Percentiles rank a stretch among this genome's conserved stretches.
These are phyloP conservation scores for Acanthochromis polyacanthus DNA, from an alignment of 2,113 vertebrate genomes.

Conservation along the genomic window DNA sequence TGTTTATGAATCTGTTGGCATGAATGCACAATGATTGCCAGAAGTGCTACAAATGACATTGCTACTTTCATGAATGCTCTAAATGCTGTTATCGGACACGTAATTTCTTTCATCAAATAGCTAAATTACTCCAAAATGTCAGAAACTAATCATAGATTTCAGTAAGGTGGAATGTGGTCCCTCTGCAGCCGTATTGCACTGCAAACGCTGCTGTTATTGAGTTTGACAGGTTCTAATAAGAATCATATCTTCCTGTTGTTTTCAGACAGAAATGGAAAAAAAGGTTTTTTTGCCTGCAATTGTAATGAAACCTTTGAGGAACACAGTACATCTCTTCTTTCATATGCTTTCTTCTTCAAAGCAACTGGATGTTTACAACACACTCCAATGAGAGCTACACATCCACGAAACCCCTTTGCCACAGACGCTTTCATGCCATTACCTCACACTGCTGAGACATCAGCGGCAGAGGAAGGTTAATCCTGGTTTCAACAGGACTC, in stretches of 20 bases:
- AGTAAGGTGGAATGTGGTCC: background rate
- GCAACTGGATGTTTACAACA: conserved; percentile 41
- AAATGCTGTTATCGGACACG: conserved; percentile 36
- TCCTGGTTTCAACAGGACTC: conserved; percentile 25
- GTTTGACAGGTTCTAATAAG: conserved; percentile 51
- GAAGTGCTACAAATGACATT: conserved; percentile 16
- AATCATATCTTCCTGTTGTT: conserved; percentile 55
- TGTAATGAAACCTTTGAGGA: conserved; percentile 49
- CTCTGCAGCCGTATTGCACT: background rate
- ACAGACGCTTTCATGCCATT: conserved; percentile 50
- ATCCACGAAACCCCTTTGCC: conserved; percentile 31
- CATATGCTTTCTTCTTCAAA: conserved; percentile 67
- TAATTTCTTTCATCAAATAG: conserved; percentile 37
- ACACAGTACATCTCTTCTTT: conserved; percentile 31
- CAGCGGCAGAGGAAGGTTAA: conserved; percentile 21
- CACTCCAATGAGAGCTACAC: conserved; percentile 46
- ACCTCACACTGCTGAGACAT: conserved; percentile 30
- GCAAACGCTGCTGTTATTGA: conserved; percentile 31
- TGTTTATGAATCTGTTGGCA: conserved; percentile 24
- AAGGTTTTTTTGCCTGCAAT: background rate
- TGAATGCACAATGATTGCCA: conserved; percentile 21
- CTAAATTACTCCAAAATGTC: conserved; percentile 30
- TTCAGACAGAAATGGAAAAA: conserved; percentile 20
- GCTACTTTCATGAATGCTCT: conserved; percentile 4
- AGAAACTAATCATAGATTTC: conserved; percentile 15